Base-by-base conservation (phyloP, 2,888 invertebrate species). In the Herminia tarsipennalis region DNA sequence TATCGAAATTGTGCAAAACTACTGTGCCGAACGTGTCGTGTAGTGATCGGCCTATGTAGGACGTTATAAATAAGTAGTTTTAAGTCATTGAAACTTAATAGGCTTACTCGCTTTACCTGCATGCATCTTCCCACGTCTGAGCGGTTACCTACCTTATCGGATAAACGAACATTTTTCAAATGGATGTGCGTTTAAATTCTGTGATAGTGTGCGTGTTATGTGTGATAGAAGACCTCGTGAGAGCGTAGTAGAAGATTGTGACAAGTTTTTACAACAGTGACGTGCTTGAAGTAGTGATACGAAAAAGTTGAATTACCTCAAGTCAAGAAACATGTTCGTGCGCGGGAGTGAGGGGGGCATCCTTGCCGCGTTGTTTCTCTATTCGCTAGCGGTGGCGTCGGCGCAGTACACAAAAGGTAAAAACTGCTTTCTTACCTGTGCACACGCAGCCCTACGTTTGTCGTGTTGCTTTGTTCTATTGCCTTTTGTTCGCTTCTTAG, bases 101-200 rank as follows among this genome's bases (percentile, higher is more conserved):
- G 85, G 88, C 83, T 86, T 78, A 83, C 83, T 84, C 84, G 83
- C 83, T 84, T 84, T 89, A 90, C 89, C 90, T 90, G 89, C 87
- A 86, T 86, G 85, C 80, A 76, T 84, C 83, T 84, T 82, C 88
- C 85, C 87, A 85, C 88, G 86, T 82, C 76, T 79, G 82, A 83
- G 86, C 87, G 85, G 87, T 86, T 84, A 83, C 81, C 83, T 81
- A 73, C 80, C 76, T 83, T 87, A 86, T 88, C 83, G 88, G 87
- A 88, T 87, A 88, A 89, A 89, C 88, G 89, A 83, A 90, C 84
- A 86, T 86, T 88, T 89, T 90, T 89, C 86, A 89, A 90, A 91
- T 91, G 88, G 86, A 88, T 88, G 88, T 88, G 88, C 83, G 85
- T 86, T 87, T 81, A 72, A 81, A 80, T 83, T 78, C 67, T 83